Base-by-base conservation (phyloP, 35 echinoderm and acorn worm genomes). In the Lytechinus pictus region DNA sequence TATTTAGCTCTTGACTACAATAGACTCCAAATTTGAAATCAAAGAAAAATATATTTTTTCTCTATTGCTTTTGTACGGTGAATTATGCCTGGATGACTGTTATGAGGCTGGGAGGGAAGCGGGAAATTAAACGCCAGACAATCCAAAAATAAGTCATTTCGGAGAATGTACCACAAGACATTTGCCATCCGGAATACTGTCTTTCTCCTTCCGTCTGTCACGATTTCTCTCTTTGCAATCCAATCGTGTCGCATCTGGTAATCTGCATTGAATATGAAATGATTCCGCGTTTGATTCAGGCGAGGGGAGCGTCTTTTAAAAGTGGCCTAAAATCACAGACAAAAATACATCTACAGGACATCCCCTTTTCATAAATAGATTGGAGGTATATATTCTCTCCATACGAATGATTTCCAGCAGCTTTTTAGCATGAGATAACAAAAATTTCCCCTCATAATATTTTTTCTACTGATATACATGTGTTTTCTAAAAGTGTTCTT, bases 111-210 rank as follows among this genome's bases (percentile, higher is more conserved):
- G 28, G 52, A 90, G 27, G 88, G 88, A 90, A 90, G 27, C 52
- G 88, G 88, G 88, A 90, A 90, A 90, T 90, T 90, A 90, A 90
- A 90, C 16, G 28, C 88, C 88, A 90, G 88, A 90, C 88, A 21
- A 44, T 90, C 88, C 52, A 90, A 90, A 90, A 90, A 90, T 90
- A 90, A 90, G 52, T 52, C 88, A 5, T n/a, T 79, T 24, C n/a
- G 21, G 66, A 79, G 66, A 79, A 79, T 79, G 66, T 79, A 79
- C 66, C 66, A 24, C 66, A 79, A 79, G 66, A 79, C 66, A n/a
- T 79, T 24, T 79, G 66, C 66, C 66, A 79, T 79, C 66, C 66
- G 66, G 66, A 79, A 19, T 79, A 79, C 19, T 79, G 66, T 79
- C 66, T 79, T 79, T 79, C 66, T 79, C n/a, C n/a, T 24, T 24